Percentiles rank a stretch among this genome's conserved stretches.
Conservation (phyloP, 2,888 invertebrate species). For the Mycogona germanica region DNA sequence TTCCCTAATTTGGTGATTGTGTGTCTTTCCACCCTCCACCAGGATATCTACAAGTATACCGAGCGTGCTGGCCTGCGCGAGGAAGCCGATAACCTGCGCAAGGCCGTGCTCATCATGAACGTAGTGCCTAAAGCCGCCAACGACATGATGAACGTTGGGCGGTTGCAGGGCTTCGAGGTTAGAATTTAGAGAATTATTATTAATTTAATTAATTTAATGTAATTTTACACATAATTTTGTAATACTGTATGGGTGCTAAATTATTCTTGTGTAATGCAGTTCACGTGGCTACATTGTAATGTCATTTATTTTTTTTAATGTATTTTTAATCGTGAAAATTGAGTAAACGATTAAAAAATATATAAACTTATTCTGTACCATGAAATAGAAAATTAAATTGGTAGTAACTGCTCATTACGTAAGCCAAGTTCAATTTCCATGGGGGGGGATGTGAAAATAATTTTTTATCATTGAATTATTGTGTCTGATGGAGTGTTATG, state of each 20-base stretch:
- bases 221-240: neutral
- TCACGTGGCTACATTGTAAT: too few relatives aligned
- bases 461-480: neutral
- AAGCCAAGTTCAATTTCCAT: too few relatives aligned
- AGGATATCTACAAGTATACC: constrained; percentile 80
- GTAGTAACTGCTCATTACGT: too few relatives aligned
- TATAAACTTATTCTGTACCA: too few relatives aligned
- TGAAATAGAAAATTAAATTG: too few relatives aligned
- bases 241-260: too few relatives aligned
- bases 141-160: constrained; percentile 98
- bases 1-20: constrained; percentile 4
- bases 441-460: too few relatives aligned
- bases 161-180: constrained; percentile 91
- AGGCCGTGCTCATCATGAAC: constrained; percentile 71
- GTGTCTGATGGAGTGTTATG: neutral
- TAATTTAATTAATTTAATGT: neutral
- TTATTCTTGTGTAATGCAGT: too few relatives aligned
- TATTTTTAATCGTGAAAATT: too few relatives aligned
- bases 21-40: constrained; percentile 23
- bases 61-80: constrained; percentile 63
- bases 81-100: constrained; percentile 64
- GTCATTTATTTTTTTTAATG: neutral
- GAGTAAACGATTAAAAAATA: too few relatives aligned
- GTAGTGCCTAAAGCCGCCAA: constrained; percentile 95
- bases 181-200: too few relatives aligned